Evolutionary conservation across 2,888 invertebrate species (phyloP), one percentile per base, ranked within the genome.

Genomic region (Chalcis sispes): DNA sequence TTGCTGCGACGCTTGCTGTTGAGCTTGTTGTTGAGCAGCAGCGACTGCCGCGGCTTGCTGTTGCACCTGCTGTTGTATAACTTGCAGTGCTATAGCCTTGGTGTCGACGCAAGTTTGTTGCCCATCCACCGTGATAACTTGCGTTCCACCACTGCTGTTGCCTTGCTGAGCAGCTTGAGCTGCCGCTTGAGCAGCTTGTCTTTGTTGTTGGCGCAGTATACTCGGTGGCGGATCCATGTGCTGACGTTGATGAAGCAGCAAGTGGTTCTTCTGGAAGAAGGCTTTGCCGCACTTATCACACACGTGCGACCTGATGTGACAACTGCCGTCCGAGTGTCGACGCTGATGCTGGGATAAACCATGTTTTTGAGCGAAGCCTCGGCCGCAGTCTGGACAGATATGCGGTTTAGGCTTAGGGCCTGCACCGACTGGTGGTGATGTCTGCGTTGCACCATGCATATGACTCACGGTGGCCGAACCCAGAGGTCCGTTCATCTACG

Each of bases 231-330:
- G 89, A 82, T 93, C 93, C 93, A 93, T 93, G 88, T 95, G 95
- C 83, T 95, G 95, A 72, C 95, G 90, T 88, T 95, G 95, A 86
- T 95, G 95, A 72, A 95, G 89, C 90, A 95, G 92, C 77, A 95
- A 90, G 85, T 95, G 95, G 87, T 95, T 95, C 89, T 95, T 95
- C 89, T 95, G 95, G 90, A 94, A 94, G 91, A 95, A 95, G 15
- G 94, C 95, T 86, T 95, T 95, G 72, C 94, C 94, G 85, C 95
- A 95, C 85, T 94, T 94, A 79, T 92, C 92, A 85, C 95, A 95
- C 13, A 95, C 92, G 85, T 95, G 95, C 56, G 95, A 94, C 81
- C 95, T 92, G 59, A 95, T 90, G 65, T 95, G 94, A 85, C 95
- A 95, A 79, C 94, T 93, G 62, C 95, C 95, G 81, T 94, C 94